phyloP scores from a whole-genome alignment of 2,797 vertebrate genomes.

The Gymnoscopelus braueri region DNA sequence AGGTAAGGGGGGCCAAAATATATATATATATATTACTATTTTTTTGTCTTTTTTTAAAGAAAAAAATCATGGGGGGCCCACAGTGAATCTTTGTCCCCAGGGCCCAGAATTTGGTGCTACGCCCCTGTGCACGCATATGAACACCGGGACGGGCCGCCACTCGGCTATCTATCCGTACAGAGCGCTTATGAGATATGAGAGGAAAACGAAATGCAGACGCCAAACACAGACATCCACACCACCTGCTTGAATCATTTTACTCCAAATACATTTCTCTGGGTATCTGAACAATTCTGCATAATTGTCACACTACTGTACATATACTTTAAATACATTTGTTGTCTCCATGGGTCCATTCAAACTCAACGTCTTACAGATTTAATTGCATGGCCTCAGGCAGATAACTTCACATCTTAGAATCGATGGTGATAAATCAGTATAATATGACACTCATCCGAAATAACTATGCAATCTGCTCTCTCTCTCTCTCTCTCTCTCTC shows the following conservation, averaged over 20 bases:
- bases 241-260: slow-evolving; percentile 36
- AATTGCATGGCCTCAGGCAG: slow-evolving; percentile 70
- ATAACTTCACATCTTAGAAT: slow-evolving; percentile 68
- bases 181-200: slow-evolving; percentile 57
- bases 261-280: slow-evolving; percentile 39
- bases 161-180: slow-evolving; percentile 58
- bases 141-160: slow-evolving; percentile 17
- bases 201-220: slow-evolving; percentile 40
- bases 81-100: too few species aligned
- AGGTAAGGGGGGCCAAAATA: not conserved
- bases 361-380: slow-evolving; percentile 66
- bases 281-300: not conserved
- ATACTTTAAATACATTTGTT: slow-evolving; percentile 62
- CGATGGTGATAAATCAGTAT: slow-evolving; percentile 77
- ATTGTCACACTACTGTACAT: slow-evolving; percentile 31
- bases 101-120: too few species aligned
- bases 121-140: slow-evolving; percentile 25
- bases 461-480: slow-evolving; percentile 50
- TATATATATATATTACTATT: too few species aligned
- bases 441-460: slow-evolving; percentile 72
- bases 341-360: slow-evolving; percentile 53
- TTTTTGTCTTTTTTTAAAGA: too few species aligned
- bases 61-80: too few species aligned
- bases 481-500: slow-evolving; percentile 13
- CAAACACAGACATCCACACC: slow-evolving; percentile 26